These are phyloP conservation scores for Sinhomidia bicolor DNA, from an alignment of 2,888 invertebrate genomes.

Conservation along the genomic window DNA sequence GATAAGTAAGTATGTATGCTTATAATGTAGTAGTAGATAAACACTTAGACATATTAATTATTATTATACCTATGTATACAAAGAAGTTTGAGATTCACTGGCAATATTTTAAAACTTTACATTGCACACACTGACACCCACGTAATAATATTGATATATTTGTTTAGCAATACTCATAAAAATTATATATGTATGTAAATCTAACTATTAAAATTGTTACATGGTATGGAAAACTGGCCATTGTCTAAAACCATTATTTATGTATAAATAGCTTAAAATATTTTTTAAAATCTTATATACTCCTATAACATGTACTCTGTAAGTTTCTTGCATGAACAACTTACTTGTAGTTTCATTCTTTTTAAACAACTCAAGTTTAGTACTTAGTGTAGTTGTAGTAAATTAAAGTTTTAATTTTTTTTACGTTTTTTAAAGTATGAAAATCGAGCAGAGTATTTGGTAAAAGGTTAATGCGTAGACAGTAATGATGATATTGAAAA, in stretches of 20 bases:
- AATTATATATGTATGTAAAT: slow-evolving; percentile 11
- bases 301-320: slow-evolving; percentile 9
- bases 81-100: slow-evolving; percentile 68
- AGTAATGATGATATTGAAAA: slow-evolving; percentile 35
- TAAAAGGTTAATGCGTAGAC: slow-evolving; percentile 13
- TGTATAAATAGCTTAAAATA: slow-evolving; percentile 1
- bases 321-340: slow-evolving; percentile 39
- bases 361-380: too few relatives aligned
- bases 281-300: neutral
- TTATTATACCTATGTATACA: too few relatives aligned
- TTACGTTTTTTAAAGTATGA: slow-evolving; percentile 13
- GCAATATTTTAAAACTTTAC: slow-evolving; percentile 71
- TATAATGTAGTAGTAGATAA: too few relatives aligned
- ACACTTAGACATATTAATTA: too few relatives aligned
- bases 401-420: too few relatives aligned
- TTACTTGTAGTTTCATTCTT: neutral
- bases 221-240: slow-evolving; percentile 71
- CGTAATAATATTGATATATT: slow-evolving; percentile 5
- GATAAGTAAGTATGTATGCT: slow-evolving; percentile 10
- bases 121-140: slow-evolving; percentile 71
- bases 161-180: neutral
- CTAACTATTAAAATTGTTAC: slow-evolving; percentile 12
- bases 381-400: too few relatives aligned
- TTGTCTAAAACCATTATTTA: slow-evolving; percentile 67
- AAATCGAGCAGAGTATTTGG: slow-evolving; percentile 45